Percentiles rank a stretch among this genome's conserved stretches.
Evolutionary conservation across 1,140 invertebrate species (phyloP).

Genomic region (Aphaenogaster ashmeadi): DNA sequence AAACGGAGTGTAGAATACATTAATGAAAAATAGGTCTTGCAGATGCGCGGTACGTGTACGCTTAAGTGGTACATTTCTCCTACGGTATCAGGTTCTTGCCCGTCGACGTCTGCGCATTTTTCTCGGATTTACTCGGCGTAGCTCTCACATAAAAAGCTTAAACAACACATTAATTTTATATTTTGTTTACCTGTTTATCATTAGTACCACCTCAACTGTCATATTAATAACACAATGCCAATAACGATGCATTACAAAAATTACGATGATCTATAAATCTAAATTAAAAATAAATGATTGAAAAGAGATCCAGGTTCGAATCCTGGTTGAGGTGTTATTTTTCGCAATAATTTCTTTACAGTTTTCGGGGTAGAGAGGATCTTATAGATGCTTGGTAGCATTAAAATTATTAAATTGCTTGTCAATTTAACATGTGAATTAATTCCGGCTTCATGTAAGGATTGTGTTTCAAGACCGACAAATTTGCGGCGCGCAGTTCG

Average conservation of each 20-base stretch:
- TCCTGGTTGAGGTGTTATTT: no score
- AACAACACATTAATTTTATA: slow-evolving; percentile 25
- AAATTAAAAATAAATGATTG: not conserved
- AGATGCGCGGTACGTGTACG: slow-evolving; percentile 55
- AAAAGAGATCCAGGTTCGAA: no score
- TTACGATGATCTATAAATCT: not conserved
- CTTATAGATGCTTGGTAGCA: no score
- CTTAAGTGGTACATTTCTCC: slow-evolving; percentile 63
- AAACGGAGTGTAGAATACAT: slow-evolving; percentile 43
- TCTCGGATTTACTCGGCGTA: slow-evolving; percentile 40
- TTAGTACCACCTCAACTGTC: not conserved
- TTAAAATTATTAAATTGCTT: no score
- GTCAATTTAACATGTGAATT: no score
- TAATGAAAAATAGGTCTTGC: slow-evolving; percentile 58
- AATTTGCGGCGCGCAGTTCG: no score
- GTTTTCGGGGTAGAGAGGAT: no score
- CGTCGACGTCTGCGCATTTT: slow-evolving; percentile 50
- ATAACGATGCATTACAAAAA: not conserved
- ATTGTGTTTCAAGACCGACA: no score
- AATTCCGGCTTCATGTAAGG: no score
- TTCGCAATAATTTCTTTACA: no score
- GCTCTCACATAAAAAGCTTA: slow-evolving; percentile 29
- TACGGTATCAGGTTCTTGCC: slow-evolving; percentile 54
- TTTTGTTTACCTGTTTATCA: slow-evolving; percentile 13
- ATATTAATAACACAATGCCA: not conserved